Conservation (phyloP, 1,140 invertebrate genomes). For the Scaptomyza montana region DNA sequence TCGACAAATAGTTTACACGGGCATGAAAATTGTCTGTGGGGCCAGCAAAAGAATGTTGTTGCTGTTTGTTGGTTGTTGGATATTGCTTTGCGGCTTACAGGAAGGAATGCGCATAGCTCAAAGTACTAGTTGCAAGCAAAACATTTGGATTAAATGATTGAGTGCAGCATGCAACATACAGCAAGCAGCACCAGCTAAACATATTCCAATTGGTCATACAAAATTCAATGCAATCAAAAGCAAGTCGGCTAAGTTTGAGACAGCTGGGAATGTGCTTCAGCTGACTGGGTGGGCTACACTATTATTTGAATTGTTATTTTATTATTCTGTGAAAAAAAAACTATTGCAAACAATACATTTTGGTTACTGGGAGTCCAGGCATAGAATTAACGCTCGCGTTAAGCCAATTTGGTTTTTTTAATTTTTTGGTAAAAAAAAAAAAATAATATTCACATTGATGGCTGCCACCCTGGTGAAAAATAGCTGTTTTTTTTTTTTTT, state of each 20-base stretch:
- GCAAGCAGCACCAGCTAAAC: conserved; percentile 5
- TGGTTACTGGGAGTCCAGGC: too few species aligned
- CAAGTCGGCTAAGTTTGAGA: conserved; percentile 3
- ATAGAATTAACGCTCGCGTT: too few species aligned
- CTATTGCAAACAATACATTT: too few species aligned
- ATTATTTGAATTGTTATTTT: too few species aligned
- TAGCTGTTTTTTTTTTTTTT: too few species aligned
- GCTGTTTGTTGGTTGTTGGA: conserved; percentile 21
- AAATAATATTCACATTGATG: too few species aligned
- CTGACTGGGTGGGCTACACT: conserved; percentile 23
- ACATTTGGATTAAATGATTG: conserved; percentile 63
- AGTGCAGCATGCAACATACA: conserved; percentile 60
- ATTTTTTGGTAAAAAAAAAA: too few species aligned
- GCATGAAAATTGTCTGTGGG: conserved; percentile 75
- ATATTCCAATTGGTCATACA: conserved; percentile 35
- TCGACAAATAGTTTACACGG: conserved; percentile 83
- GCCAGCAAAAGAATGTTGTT: conserved; percentile 55
- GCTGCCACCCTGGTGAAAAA: too few species aligned
- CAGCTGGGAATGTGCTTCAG: neutral
- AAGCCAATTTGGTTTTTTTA: too few species aligned
- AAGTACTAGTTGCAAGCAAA: conserved; percentile 54
- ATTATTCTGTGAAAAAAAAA: too few species aligned
- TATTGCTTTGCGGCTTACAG: conserved; percentile 39
- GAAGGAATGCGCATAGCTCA: conserved; percentile 52
- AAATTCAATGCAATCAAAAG: conserved; percentile 15